Conservation (phyloP, 2,113 vertebrate genomes). For the Chinchilla lanigera region DNA sequence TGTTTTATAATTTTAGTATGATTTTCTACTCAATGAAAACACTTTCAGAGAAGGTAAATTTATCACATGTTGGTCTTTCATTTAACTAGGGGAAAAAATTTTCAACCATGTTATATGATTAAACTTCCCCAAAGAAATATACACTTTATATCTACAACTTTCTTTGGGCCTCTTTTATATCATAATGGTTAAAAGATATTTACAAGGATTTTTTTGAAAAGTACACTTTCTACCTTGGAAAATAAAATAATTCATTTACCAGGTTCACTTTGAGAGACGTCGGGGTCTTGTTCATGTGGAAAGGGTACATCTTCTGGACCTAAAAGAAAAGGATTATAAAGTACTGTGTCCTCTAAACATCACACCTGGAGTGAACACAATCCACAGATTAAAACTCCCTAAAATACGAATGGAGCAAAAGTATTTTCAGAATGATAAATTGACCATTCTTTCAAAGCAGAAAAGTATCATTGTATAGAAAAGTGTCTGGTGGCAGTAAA, state of each 20-base stretch:
- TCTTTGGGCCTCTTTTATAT: neutral
- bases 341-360: neutral
- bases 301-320: constrained; percentile 78
- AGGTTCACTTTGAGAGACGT: constrained; percentile 76
- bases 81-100: neutral
- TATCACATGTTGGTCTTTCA: neutral
- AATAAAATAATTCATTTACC: constrained; percentile 84
- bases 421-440: neutral
- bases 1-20: constrained; percentile 14
- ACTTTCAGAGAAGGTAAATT: neutral
- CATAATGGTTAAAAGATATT: constrained; percentile 12
- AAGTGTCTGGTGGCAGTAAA: neutral
- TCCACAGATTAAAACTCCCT: neutral
- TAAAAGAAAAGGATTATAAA: constrained; percentile 83
- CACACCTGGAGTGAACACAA: neutral
- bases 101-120: neutral
- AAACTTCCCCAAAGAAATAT: neutral
- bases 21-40: neutral
- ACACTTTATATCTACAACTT: neutral
- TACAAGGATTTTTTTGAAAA: constrained; percentile 39
- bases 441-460: constrained; percentile 6
- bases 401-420: constrained; percentile 15
- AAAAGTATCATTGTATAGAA: neutral
- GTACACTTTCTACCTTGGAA: constrained; percentile 34
- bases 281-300: constrained; percentile 74